These are phyloP conservation scores for Amblyopsis rosae DNA, from an alignment of 2,113 vertebrate species.

Conservation along the genomic window DNA sequence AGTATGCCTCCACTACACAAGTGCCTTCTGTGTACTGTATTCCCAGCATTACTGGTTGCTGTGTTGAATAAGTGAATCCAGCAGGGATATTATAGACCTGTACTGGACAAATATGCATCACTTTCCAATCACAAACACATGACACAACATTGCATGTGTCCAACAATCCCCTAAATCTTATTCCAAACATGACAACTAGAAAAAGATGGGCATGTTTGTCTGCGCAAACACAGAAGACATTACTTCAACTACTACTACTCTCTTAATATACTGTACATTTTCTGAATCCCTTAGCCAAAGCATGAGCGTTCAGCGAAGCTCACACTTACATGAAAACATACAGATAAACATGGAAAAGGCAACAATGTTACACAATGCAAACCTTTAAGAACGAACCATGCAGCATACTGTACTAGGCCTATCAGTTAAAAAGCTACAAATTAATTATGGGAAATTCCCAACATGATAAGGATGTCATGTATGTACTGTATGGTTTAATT, in stretches of 20 bases:
- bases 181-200: constrained; percentile 22
- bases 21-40: neutral
- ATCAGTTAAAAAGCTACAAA: neutral
- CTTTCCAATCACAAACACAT: constrained; percentile 41
- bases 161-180: constrained; percentile 22
- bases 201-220: constrained; percentile 14
- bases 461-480: neutral
- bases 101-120: constrained; percentile 17
- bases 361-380: neutral
- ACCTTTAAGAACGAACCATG: constrained; percentile 18
- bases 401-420: too few species aligned
- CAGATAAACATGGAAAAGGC: neutral
- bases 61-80: constrained; percentile 12
- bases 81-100: constrained; percentile 7
- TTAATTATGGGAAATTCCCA: neutral
- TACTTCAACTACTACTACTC: constrained; percentile 28
- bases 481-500: neutral
- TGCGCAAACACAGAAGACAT: constrained; percentile 3
- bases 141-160: constrained; percentile 13
- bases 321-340: constrained; percentile 1
- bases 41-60: constrained; percentile 7
- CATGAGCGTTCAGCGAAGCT: neutral
- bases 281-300: constrained; percentile 19
- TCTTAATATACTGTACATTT: constrained; percentile 30
- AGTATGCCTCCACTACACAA: constrained; percentile 7